Evolutionary conservation across 2,888 invertebrate species (phyloP).

Genomic region (Aleiodes testaceus): DNA sequence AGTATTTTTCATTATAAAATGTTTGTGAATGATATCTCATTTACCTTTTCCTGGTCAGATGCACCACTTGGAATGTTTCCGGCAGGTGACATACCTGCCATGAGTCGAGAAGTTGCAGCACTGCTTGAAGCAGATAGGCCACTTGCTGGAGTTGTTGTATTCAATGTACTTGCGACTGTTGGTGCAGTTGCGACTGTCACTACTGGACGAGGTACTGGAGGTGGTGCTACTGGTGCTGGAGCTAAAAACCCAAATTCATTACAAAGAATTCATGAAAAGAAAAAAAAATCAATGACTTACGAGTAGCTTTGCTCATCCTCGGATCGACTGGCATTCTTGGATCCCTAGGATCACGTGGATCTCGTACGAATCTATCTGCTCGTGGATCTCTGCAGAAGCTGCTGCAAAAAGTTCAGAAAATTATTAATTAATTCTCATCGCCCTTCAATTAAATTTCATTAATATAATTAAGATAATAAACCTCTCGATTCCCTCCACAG

Average conservation of each 20-base stretch:
- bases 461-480: constrained; percentile 53
- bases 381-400: constrained; percentile 69
- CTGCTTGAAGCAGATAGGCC: constrained; percentile 71
- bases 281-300: constrained; percentile 63
- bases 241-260: constrained; percentile 43
- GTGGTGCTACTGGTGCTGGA: constrained; percentile 60
- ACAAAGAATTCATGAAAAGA: not conserved
- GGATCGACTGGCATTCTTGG: constrained; percentile 82
- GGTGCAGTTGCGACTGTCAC: constrained; percentile 63
- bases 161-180: constrained; percentile 53
- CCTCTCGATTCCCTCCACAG: constrained; percentile 71
- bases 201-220: constrained; percentile 65
- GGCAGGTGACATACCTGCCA: constrained; percentile 76
- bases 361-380: constrained; percentile 67
- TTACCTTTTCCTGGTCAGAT: constrained; percentile 93
- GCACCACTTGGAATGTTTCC: constrained; percentile 82
- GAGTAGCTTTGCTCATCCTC: constrained; percentile 75
- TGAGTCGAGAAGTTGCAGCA: constrained; percentile 75
- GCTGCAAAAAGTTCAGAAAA: not conserved
- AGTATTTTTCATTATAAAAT: constrained; percentile 29
- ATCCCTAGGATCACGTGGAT: constrained; percentile 69
- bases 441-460: constrained; percentile 34
- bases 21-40: constrained; percentile 11
- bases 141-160: constrained; percentile 52
- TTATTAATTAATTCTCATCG: not conserved